Evolutionary conservation across 2,888 invertebrate species (phyloP), one percentile per base, ranked within the genome.

Genomic region (Polietes domitor): DNA sequence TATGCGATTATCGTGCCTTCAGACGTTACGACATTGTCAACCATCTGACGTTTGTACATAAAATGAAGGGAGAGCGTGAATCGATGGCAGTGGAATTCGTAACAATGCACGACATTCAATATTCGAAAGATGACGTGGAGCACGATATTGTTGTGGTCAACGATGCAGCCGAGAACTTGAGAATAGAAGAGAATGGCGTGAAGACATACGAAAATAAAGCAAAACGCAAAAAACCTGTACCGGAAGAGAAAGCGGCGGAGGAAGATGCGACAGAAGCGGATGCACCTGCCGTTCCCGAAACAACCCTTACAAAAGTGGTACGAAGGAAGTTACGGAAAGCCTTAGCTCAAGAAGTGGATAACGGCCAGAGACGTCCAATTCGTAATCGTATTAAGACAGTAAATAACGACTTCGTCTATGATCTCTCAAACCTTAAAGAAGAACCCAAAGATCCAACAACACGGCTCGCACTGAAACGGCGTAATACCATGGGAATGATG

Each of bases 341-440:
- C 6, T 65, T 79, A 5, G 78, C 72, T 6, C 61, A 77, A 19
- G 72, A 84, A 58, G 53, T 61, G 61, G 80, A 89, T 21, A 85
- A 78, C 0, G 7, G 82, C 9, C 86, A 89, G 26, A 91, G 90
- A 74, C 93, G 95, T 85, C 95, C 95, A 1, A 93, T 94, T 15
- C 93, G 96, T 50, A 95, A 95, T 90, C 94, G 94, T 85, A 93
- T 94, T 0, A 95, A 94, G 90, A 94, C 94, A 9, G 93, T 94
- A 85, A 94, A 94, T 88, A 95, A 94, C 88, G 96, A 96, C 91
- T 96, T 96, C 89, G 94, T 96, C 86, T 96, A 96, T 88, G 96
- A 96, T 92, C 92, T 95, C 85, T 94, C 94, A 3, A 87, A 72
- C 75, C 24, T 68, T 7, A 81, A 75, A 74, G 75, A 75, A 10